Evolutionary conservation across 2,888 invertebrate genomes (phyloP), one percentile per base, ranked within the genome.

Genomic region (Caenorhabditis wallacei): DNA sequence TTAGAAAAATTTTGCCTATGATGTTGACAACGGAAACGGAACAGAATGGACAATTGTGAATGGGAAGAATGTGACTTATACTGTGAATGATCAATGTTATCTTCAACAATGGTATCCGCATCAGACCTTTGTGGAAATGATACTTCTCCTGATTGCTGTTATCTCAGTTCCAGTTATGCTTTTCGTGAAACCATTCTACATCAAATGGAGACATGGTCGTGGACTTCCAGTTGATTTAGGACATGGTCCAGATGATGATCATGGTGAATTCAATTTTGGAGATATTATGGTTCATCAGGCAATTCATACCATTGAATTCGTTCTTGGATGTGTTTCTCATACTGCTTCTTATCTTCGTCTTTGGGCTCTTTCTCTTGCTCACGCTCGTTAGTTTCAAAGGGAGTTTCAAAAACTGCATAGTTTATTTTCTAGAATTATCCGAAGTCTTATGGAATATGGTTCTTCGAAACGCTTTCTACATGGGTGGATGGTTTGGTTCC

Each of bases 271-370:
- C 91, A 95, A 96, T 59, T 95, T 97, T 93, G 94, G 95, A 0
- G 98, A 98, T 92, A 93, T 97, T 88, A 95, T 96, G 94, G 97
- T 98, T 90, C 95, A 96, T 92, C 96, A 90, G 94, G 96, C 95
- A 7, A 99, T 99, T 93, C 98, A 98, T 93, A 98, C 98, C 0
- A 98, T 99, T 92, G 99, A 99, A 94, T 99, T 96, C 93, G 98
- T 98, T 87, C 94, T 99, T 88, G 98, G 98, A 79, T 97, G 97
- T 86, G 96, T 99, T 54, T 98, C 98, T 4, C 98, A 99, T 94
- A 99, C 99, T 24, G 99, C 99, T 37, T 98, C 98, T 0, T 99
- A 99, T 94, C 95, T 99, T 87, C 97, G 99, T 89, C 94, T 99
- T 89, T 99, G 99, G 99, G 98, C 99, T 88, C 94, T 99, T 84